Evolutionary conservation across 2,888 invertebrate genomes (phyloP), one percentile per base, ranked within the genome.

Genomic region (Macrosoma leucophasiata): DNA sequence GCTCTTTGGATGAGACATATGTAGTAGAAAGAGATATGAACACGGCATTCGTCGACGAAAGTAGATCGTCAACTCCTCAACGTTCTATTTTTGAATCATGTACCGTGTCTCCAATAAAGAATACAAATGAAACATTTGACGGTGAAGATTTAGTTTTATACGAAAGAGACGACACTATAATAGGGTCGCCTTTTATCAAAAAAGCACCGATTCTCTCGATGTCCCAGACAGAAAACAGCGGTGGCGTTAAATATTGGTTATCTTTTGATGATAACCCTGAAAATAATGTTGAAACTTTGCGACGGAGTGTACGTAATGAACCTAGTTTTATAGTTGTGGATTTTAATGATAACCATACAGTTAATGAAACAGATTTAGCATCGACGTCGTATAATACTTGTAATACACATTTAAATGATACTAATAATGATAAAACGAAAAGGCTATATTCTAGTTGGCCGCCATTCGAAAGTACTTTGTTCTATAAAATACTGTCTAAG

Each of bases 231-330:
- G 67, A 62, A 25, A 67, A 77, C 20, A 62, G 55, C 0, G 81
- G 84, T 0, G 84, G 84, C 0, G 53, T 82, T 0, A 84, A 82
- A 43, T 84, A 78, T 24, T 84, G 84, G 84, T 18, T 84, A 0
- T 84, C 82, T 0, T 84, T 84, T 32, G 79, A 84, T 22, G 75
- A 79, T 8, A 61, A 46, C 43, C 14, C 33, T 1, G 68, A 71
- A 6, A 68, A 70, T 2, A 57, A 57, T 1, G n/a, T n/a, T n/a
- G n/a, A n/a, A n/a, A n/a, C n/a, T n/a, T n/a, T n/a, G n/a, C n/a
- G n/a, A n/a, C n/a, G n/a, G n/a, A n/a, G n/a, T n/a, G n/a, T n/a
- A n/a, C n/a, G n/a, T n/a, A n/a, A 36, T 9, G 38, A 73, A 2
- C 78, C 81, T 0, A 81, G 78, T 32, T 82, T 79, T 36, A 57